These are phyloP conservation scores for Zaprionus kolodkinae DNA, from an alignment of 1,140 invertebrate genomes.

Conservation along the genomic window DNA sequence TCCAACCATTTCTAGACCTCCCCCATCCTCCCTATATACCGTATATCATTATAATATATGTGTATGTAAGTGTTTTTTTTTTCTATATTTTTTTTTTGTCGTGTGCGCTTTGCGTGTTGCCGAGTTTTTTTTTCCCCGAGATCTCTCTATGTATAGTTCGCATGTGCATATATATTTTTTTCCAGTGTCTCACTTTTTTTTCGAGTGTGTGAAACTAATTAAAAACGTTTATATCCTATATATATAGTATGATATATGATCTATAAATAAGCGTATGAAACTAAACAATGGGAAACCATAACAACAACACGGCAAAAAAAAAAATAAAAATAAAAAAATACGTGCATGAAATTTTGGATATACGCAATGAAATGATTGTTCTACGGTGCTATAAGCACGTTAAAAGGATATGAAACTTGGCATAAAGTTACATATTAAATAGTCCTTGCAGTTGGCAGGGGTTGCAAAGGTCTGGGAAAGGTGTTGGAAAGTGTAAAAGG, in stretches of 20 bases:
- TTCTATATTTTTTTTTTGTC: conserved; percentile 22
- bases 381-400: not conserved
- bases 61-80: conserved; percentile 6
- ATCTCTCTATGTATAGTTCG: not conserved
- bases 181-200: conserved; percentile 24
- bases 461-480: too few species aligned
- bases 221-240: not conserved
- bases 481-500: not conserved
- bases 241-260: not conserved
- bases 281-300: conserved; percentile 3
- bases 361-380: not conserved
- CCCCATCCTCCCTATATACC: not conserved
- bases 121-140: not conserved
- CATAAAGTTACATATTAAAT: not conserved
- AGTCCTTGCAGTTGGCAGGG: too few species aligned
- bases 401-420: not conserved
- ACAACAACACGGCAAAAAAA: not conserved
- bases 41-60: not conserved
- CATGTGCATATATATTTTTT: conserved; percentile 10
- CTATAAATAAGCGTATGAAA: not conserved
- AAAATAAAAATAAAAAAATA: not conserved
- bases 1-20: not conserved
- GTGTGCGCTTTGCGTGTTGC: conserved; percentile 25
- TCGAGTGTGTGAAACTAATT: not conserved
- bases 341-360: not conserved